These are phyloP conservation scores for Ectemnius continuus DNA, from an alignment of 2,888 invertebrate genomes.

Conservation along the genomic window DNA sequence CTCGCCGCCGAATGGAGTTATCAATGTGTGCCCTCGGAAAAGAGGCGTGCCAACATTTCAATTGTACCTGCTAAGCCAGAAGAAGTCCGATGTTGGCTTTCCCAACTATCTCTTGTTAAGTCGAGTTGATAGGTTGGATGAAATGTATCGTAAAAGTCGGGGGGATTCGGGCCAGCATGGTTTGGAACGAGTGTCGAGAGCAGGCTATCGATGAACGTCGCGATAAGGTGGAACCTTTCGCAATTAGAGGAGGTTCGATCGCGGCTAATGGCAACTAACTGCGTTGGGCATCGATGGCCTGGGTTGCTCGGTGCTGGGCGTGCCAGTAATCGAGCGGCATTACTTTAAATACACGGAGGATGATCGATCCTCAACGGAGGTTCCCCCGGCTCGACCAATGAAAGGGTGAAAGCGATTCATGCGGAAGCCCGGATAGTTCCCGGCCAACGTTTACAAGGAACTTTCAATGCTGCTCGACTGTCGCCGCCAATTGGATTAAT, in stretches of 20 bases:
- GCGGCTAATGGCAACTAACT: neutral
- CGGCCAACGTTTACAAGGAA: too few relatives aligned
- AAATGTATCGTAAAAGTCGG: too few relatives aligned
- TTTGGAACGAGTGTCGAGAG: neutral
- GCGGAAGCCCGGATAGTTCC: neutral
- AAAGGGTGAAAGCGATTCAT: neutral
- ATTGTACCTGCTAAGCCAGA: neutral
- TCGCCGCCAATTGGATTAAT: too few relatives aligned
- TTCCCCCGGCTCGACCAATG: neutral
- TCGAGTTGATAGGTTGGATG: too few relatives aligned
- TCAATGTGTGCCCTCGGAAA: slow-evolving; percentile 53
- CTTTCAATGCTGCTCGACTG: too few relatives aligned
- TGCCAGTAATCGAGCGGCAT: neutral
- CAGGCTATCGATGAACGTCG: neutral
- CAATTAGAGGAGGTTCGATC: slow-evolving; percentile 4
- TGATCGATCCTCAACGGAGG: neutral
- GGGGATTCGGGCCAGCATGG: too few relatives aligned
- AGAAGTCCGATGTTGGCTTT: neutral
- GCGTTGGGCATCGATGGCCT: neutral
- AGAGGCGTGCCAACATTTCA: slow-evolving; percentile 18
- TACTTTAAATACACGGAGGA: neutral
- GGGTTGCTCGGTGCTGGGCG: neutral
- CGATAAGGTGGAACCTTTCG: neutral
- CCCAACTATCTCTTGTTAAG: too few relatives aligned
- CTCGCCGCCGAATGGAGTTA: slow-evolving; percentile 32